Percentiles rank a stretch among this genome's conserved stretches.
Conservation (phyloP, 2,888 invertebrate genomes). For the Drosophila fulvimacula region DNA sequence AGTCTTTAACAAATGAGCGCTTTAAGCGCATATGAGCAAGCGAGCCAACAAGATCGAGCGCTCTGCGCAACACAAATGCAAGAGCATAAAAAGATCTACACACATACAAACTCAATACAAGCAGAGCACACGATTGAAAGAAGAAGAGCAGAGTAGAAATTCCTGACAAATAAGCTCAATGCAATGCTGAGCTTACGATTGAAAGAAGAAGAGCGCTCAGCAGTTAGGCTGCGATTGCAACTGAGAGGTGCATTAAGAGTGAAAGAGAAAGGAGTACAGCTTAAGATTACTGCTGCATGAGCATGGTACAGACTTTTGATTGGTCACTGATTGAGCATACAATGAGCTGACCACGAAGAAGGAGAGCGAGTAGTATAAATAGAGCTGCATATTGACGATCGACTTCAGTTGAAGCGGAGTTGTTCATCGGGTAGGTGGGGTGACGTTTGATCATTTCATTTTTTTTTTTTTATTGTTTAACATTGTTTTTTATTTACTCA, state of each 20-base stretch:
- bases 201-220: not conserved
- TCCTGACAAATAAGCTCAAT: too few relatives aligned
- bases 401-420: not conserved
- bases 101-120: not conserved
- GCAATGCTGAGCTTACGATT: not conserved
- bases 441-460: too few relatives aligned
- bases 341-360: not conserved
- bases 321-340: not conserved
- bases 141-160: not conserved
- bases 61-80: not conserved
- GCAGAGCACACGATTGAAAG: not conserved
- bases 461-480: too few relatives aligned
- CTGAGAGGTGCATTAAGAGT: not conserved
- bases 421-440: too few relatives aligned
- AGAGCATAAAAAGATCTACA: not conserved
- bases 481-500: too few relatives aligned
- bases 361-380: not conserved
- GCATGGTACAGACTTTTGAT: not conserved
- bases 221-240: not conserved
- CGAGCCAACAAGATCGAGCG: not conserved
- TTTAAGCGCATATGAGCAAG: not conserved
- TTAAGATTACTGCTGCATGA: not conserved
- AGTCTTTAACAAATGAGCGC: not conserved
- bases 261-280: not conserved
- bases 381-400: not conserved